Evolutionary conservation across 2,113 vertebrate species (phyloP), one percentile per base, ranked within the genome.

Genomic region (Oxyura jamaicensis): DNA sequence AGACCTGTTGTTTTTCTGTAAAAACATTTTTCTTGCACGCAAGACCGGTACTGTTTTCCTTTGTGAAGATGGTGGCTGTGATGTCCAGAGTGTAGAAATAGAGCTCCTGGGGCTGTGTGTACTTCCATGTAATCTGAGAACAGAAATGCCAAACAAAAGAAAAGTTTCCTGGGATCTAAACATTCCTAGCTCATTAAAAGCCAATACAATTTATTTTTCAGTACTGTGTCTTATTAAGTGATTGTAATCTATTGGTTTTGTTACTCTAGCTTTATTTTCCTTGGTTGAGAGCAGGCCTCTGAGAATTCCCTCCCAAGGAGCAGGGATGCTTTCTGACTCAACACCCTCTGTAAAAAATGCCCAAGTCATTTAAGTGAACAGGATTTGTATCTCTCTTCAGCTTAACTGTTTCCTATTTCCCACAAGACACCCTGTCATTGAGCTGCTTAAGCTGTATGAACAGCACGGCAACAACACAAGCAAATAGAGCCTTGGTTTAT

Each of bases 341-440:
- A 56, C 13, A 72, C 21, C 6, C 29, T 31, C 36, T 72, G 48
- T 80, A 77, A 91, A 91, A 95, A 95, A 91, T 46, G 89, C 44
- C 17, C 12, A 75, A 67, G 56, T 63, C 56, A 50, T 75, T 88
- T 78, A 94, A 81, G 41, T 7, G 31, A 91, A 77, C 21, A 79
- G 80, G 80, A 89, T 96, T 93, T 94, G n/a, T 88, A 79, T 79
- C 60, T 96, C 60, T 46, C 41, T 96, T 94, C 53, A 73, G 71
- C 36, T 83, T 91, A 95, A 92, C 88, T 46, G 58, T 62, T 96
- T 78, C 42, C 15, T 50, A 11, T 96, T 94, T 97, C 91, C 77
- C 67, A 72, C 22, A 69, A 93, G 83, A 87, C 36, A 80, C 41
- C 13, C n/a, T 86, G 65, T 91, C 75, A 82, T 44, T 63, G 83